A percentile compares a stretch with the other conserved stretches of the same genome.
These are phyloP conservation scores for Halcyon chelicuti DNA, from an alignment of 2,797 vertebrate genomes.

Conservation along the genomic window DNA sequence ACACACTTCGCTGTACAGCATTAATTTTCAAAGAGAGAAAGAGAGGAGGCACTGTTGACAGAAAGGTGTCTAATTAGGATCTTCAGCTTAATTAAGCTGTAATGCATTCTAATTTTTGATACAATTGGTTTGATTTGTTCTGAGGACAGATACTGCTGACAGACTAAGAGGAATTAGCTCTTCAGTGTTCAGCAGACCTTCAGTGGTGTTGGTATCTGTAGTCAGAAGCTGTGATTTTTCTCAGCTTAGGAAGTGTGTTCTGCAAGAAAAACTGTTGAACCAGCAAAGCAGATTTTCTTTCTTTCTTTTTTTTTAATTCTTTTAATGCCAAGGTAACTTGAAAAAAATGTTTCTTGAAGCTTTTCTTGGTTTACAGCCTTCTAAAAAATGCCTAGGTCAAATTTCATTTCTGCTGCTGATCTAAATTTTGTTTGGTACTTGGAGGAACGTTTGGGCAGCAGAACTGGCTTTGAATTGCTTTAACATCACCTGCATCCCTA, in stretches of 20 bases:
- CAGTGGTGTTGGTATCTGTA: not conserved
- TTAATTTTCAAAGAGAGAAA: slow-evolving; percentile 42
- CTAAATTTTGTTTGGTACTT: not conserved
- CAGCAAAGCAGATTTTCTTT: not conserved
- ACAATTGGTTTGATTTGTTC: slow-evolving; percentile 45
- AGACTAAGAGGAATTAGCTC: not conserved
- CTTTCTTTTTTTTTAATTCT: no score
- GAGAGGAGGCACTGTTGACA: not conserved
- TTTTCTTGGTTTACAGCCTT: not conserved
- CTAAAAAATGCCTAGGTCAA: not conserved
- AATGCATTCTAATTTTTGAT: slow-evolving; percentile 44
- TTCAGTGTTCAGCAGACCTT: not conserved
- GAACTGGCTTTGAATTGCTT: not conserved
- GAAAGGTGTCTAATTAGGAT: slow-evolving; percentile 68
- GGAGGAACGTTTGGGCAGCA: not conserved
- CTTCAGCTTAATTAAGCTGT: slow-evolving; percentile 58
- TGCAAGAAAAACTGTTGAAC: not conserved
- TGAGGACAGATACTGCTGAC: slow-evolving; percentile 14
- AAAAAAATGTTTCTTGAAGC: not conserved
- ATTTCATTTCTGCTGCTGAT: not conserved
- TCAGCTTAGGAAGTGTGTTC: not conserved
- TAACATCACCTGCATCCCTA: not conserved
- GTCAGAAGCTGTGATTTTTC: not conserved
- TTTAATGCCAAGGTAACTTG: not conserved
- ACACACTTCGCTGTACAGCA: not conserved